phyloP scores from a whole-genome alignment of 1,140 invertebrate species.

The Lysiphlebus fabarum region DNA sequence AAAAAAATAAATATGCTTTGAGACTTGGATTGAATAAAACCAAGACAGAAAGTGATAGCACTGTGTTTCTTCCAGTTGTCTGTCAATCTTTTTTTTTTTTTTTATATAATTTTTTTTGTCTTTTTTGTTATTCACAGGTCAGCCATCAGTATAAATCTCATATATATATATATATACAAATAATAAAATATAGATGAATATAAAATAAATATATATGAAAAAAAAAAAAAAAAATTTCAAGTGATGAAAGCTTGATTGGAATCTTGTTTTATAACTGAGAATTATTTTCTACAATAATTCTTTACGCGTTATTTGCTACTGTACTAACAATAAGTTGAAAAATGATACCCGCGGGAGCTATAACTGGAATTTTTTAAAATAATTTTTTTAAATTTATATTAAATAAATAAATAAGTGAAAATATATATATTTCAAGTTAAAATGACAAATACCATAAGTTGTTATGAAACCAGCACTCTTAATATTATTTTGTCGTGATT shows the following conservation, averaged over 20 bases:
- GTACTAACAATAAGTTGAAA: too few relatives aligned
- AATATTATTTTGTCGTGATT: too few relatives aligned
- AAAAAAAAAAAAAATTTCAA: slow-evolving; percentile 12
- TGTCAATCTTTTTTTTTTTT: slow-evolving; percentile 27
- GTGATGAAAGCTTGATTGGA: slow-evolving; percentile 19
- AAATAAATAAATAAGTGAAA: background rate
- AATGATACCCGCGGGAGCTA: too few relatives aligned
- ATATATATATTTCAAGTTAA: too few relatives aligned
- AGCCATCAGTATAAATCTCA: background rate
- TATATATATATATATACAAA: too few relatives aligned
- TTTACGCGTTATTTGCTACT: too few relatives aligned
- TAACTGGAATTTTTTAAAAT: too few relatives aligned
- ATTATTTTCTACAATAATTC: slow-evolving; percentile 6
- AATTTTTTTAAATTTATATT: background rate
- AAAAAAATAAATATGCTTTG: slow-evolving; percentile 35
- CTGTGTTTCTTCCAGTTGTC: slow-evolving; percentile 28
- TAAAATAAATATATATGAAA: slow-evolving; percentile 1
- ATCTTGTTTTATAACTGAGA: slow-evolving; percentile 18
- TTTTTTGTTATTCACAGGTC: background rate
- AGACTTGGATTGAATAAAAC: slow-evolving; percentile 7
- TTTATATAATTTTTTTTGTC: too few relatives aligned
- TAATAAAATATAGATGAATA: background rate
- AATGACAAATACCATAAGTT: too few relatives aligned
- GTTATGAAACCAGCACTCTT: too few relatives aligned
- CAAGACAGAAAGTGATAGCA: slow-evolving; percentile 30